Base-by-base conservation (phyloP, 2,113 vertebrate genomes). In the Taxidea taxus region DNA sequence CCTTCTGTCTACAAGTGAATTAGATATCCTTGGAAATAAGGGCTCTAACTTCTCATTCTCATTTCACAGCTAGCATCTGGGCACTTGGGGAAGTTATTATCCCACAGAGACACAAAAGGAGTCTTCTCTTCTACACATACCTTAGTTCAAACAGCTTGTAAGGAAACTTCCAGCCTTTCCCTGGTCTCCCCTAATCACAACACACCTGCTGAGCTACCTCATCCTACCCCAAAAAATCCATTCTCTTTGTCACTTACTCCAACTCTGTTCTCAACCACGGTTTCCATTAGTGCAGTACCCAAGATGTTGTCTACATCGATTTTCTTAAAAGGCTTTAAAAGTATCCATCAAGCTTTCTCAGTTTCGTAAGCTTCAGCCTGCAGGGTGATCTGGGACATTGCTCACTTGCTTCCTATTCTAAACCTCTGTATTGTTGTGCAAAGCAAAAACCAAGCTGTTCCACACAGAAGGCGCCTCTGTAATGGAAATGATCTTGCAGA, bases 321-420 rank as follows among this genome's bases (percentile, higher is more conserved):
- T 98, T 98, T 98, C 95, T 98, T 98, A 98, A 98, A 98, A 98
- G 97, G 94, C 92, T 97, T 89, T 91, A 81, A 98, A 93, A 96
- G 82, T 68, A 78, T 94, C 95, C 83, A 51, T 97, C 95, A 95
- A 97, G 86, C 82, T 93, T 94, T 88, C 96, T 96, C 85, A 15
- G 75, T 95, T 97, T n/a, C 78, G 86, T 42, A 62, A 91, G 16
- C 51, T 42, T 37, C 42, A 25, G 34, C 94, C 72, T 62, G 15
- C 91, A 91, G 96, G 66, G 47, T 88, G 77, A 95, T 31, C 85
- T 23, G 14, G 94, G 87, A 77, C 34, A 27, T 4, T 34, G 21
- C 39, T 95, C 87, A 74, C 51, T 70, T 16, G 21, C 42, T 86
- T 72, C 27, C 39, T 64, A 12, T 60, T 91, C 70, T 39, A 80